phyloP scores from a whole-genome alignment of 92 coral and sea anemone genomes.

The Phenganax stokvisi region DNA sequence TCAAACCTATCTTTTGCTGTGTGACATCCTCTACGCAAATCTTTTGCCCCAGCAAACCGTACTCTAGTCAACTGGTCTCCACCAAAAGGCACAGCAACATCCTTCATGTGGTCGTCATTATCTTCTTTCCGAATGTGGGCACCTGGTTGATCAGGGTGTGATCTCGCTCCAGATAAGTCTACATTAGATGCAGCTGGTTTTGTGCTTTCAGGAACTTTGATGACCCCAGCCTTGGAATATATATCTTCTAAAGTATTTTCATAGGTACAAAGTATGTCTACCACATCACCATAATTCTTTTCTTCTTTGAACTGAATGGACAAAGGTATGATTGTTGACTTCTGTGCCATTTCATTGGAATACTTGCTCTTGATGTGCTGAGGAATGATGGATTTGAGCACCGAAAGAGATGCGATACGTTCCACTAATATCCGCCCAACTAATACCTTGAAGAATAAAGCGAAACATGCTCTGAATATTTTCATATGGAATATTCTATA shows the following conservation, averaged over 20 bases:
- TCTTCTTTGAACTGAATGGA: constrained; percentile 43
- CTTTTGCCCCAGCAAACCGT: constrained; percentile 55
- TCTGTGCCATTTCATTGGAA: constrained; percentile 50
- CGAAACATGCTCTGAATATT: neutral
- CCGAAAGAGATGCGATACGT: constrained; percentile 35
- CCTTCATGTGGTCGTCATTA: constrained; percentile 44
- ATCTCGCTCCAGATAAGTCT: constrained; percentile 31
- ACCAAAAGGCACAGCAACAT: constrained; percentile 50
- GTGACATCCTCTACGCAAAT: constrained; percentile 46
- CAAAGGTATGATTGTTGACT: constrained; percentile 49
- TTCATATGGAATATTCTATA: neutral
- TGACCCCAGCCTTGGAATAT: constrained; percentile 43
- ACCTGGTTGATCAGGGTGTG: constrained; percentile 51
- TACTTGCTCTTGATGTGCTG: constrained; percentile 42
- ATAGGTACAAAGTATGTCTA: constrained; percentile 46
- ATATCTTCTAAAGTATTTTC: constrained; percentile 48
- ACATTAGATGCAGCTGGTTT: constrained; percentile 41
- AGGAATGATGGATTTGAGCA: constrained; percentile 48
- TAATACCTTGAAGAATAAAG: neutral
- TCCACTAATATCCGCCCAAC: constrained; percentile 38
- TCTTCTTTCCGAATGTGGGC: constrained; percentile 42
- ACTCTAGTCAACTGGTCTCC: constrained; percentile 58
- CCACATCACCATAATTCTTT: constrained; percentile 49
- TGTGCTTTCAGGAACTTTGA: constrained; percentile 33
- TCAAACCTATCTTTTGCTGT: constrained; percentile 54